Evolutionary conservation across 23 tunicate genomes (phyloP).

Genomic region (Ciona savignyi): DNA sequence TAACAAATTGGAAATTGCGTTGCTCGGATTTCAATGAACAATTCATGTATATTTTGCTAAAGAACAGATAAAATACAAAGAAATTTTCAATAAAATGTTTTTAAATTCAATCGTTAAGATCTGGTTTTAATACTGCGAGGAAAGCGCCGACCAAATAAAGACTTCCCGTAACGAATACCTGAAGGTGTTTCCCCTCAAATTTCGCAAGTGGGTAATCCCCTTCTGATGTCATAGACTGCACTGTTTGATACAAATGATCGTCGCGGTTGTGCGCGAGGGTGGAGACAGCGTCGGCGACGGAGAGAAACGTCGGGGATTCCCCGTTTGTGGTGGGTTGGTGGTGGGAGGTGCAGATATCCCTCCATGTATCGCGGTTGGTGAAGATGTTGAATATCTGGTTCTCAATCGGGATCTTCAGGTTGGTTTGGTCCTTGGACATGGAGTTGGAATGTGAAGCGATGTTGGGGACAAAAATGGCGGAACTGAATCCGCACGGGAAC

Average conservation of each 20-base stretch:
- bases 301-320: conserved; percentile 27
- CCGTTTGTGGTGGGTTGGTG: neutral
- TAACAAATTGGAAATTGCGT: too few relatives aligned
- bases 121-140: conserved; percentile 55
- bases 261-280: conserved; percentile 40
- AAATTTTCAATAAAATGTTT: too few relatives aligned
- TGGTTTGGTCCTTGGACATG: conserved; percentile 61
- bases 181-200: conserved; percentile 26
- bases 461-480: conserved; percentile 49
- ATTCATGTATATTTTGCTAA: too few relatives aligned
- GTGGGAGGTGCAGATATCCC: conserved; percentile 4
- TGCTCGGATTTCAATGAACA: too few relatives aligned
- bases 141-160: conserved; percentile 78
- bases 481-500: conserved; percentile 28
- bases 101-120: conserved; percentile 24
- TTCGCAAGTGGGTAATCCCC: neutral
- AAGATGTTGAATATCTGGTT: conserved; percentile 15
- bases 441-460: conserved; percentile 38
- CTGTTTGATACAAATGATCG: conserved; percentile 11
- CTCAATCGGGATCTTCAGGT: conserved; percentile 25
- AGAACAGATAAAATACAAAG: too few relatives aligned
- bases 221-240: conserved; percentile 5
- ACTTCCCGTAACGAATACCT: conserved; percentile 76
- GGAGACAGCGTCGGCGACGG: conserved; percentile 58
- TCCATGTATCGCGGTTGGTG: conserved; percentile 50